Conservation (phyloP, 2,797 vertebrate species). For the Cheirogaleus major region DNA sequence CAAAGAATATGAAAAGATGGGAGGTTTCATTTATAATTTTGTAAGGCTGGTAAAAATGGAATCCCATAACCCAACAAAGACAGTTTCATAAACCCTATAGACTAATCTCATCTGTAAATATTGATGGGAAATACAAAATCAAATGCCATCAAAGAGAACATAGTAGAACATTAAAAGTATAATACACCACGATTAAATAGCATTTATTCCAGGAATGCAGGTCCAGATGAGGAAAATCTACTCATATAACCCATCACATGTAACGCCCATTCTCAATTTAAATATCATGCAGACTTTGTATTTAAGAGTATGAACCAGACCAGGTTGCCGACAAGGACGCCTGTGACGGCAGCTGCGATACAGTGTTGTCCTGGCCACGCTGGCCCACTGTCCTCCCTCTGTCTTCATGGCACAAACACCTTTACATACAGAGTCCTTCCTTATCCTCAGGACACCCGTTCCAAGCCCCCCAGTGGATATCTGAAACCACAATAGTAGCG, state of each 20-base stretch:
- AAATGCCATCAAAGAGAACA: not conserved
- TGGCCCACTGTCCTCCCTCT: not conserved
- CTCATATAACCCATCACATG: not conserved
- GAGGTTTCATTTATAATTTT: not conserved
- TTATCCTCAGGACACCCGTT: too few species aligned
- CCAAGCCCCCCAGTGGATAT: not conserved
- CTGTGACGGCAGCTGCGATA: accelerated
- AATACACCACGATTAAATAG: not conserved
- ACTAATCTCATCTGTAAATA: not conserved
- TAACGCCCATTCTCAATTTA: not conserved
- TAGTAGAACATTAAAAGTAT: not conserved
- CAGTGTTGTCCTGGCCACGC: accelerated
- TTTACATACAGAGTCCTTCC: not conserved
- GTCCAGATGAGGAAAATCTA: not conserved
- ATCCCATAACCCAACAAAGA: not conserved
- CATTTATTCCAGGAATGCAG: not conserved
- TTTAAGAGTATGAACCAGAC: not conserved
- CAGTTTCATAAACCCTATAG: not conserved
- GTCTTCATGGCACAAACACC: not conserved
- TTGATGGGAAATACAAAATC: not conserved
- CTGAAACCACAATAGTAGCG: not conserved
- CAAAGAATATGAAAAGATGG: not conserved
- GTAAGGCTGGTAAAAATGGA: not conserved
- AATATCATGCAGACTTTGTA: not conserved
- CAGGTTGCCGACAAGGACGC: not conserved